A percentile compares a stretch with the other conserved stretches of the same genome.
These are phyloP conservation scores for Craterocephalus amniculus DNA, from an alignment of 2,797 vertebrate genomes.

Conservation along the genomic window DNA sequence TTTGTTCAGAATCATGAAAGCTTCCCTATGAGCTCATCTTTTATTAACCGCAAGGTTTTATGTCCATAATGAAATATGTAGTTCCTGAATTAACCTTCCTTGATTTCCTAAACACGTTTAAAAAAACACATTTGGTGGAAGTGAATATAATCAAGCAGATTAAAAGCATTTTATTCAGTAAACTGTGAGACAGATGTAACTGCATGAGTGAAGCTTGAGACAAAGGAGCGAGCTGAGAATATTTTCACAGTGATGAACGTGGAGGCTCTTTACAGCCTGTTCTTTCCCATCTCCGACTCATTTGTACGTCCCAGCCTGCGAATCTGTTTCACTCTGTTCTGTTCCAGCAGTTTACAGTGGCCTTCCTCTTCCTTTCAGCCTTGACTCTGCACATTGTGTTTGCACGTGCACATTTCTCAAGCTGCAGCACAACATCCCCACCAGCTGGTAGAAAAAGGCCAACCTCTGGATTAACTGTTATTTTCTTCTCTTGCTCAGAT, in stretches of 20 bases:
- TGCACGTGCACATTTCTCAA: background rate
- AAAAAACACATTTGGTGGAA: background rate
- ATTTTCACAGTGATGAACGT: slow-evolving; percentile 2
- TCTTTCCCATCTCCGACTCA: background rate
- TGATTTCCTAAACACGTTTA: too few species aligned
- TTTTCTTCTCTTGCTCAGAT: too few species aligned
- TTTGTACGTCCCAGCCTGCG: background rate
- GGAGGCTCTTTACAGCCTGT: background rate
- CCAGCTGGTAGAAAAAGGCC: slow-evolving; percentile 44
- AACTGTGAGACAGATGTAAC: background rate
- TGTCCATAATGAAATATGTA: too few species aligned
- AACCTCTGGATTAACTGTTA: background rate
- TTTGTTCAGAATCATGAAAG: too few species aligned
- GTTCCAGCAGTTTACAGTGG: background rate
- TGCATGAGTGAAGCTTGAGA: background rate
- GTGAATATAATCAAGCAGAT: background rate
- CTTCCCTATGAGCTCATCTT: too few species aligned
- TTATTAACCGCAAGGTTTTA: too few species aligned
- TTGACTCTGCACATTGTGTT: background rate
- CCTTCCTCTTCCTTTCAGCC: slow-evolving; percentile 19
- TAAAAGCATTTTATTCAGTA: background rate
- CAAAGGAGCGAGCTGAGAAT: background rate
- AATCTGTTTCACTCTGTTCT: background rate
- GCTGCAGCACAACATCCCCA: slow-evolving; percentile 51
- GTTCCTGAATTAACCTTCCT: too few species aligned